Percentiles rank a stretch among this genome's conserved stretches.
Conservation (phyloP, 30 jellyfish, hydroid and myxozoan species). For the Catostylus mosaicus region DNA sequence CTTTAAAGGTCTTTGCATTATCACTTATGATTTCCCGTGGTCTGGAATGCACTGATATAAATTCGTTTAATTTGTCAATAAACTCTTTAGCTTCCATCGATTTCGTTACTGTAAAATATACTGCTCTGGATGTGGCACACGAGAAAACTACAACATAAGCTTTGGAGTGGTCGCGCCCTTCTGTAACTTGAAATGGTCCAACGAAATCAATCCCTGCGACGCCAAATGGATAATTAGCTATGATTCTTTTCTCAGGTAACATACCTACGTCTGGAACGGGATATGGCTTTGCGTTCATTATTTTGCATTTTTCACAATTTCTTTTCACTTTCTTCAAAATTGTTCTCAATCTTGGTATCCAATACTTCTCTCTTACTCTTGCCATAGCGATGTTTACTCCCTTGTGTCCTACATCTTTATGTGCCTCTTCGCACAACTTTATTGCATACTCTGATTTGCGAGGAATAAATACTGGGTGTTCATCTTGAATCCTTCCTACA, state of each 20-base stretch:
- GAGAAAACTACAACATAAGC: conserved; percentile 33
- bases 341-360: conserved; percentile 37
- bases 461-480: conserved; percentile 25
- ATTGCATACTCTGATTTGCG: neutral
- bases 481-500: conserved; percentile 37
- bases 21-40: conserved; percentile 45
- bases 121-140: conserved; percentile 34
- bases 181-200: conserved; percentile 29
- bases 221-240: conserved; percentile 30
- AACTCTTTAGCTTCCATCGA: conserved; percentile 34
- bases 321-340: conserved; percentile 19
- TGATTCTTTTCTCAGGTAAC: conserved; percentile 18
- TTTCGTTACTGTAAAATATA: conserved; percentile 19
- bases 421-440: conserved; percentile 32
- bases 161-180: neutral
- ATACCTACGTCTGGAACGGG: conserved; percentile 20
- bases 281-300: conserved; percentile 28
- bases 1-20: conserved; percentile 59
- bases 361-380: conserved; percentile 29
- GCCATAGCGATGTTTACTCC: conserved; percentile 44
- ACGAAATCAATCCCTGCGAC: conserved; percentile 52
- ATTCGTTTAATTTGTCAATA: conserved; percentile 18
- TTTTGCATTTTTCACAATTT: conserved; percentile 46
- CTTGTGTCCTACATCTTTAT: conserved; percentile 35
- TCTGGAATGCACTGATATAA: conserved; percentile 25